These are phyloP conservation scores for Lepilemur septentrionalis DNA, from an alignment of 2,797 vertebrate genomes.

Conservation along the genomic window DNA sequence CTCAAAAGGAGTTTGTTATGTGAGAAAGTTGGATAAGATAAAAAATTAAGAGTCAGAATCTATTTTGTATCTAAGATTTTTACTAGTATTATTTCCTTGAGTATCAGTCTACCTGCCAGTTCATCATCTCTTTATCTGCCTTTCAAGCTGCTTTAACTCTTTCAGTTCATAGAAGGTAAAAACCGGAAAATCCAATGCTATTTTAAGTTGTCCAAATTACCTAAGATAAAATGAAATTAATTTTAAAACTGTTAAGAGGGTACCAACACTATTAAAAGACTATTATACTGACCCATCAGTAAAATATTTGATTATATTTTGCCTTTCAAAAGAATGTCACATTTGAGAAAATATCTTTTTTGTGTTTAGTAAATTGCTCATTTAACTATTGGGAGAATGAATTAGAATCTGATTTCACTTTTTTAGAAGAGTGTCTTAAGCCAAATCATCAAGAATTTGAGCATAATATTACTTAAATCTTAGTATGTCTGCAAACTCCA, in stretches of 20 bases:
- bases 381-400: not conserved
- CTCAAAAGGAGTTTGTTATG: not conserved
- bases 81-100: not conserved
- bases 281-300: not conserved
- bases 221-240: constrained; percentile 3
- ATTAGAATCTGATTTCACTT: not conserved
- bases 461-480: not conserved
- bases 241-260: not conserved
- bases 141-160: not conserved
- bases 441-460: not conserved
- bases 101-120: not conserved
- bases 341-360: constrained; percentile 4
- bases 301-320: constrained; percentile 17
- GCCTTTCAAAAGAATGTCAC: constrained; percentile 2
- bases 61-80: not conserved
- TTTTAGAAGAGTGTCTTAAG: not conserved
- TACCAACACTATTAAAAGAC: not conserved
- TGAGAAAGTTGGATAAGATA: not conserved
- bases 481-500: not conserved
- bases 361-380: not conserved
- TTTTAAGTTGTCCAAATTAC: constrained; percentile 21
- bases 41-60: not conserved
- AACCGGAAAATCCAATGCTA: not conserved
- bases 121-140: not conserved
- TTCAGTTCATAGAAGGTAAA: not conserved